Percentiles rank a stretch among this genome's conserved stretches.
Conservation (phyloP, 2,113 vertebrate genomes). For the Taxidea taxus region DNA sequence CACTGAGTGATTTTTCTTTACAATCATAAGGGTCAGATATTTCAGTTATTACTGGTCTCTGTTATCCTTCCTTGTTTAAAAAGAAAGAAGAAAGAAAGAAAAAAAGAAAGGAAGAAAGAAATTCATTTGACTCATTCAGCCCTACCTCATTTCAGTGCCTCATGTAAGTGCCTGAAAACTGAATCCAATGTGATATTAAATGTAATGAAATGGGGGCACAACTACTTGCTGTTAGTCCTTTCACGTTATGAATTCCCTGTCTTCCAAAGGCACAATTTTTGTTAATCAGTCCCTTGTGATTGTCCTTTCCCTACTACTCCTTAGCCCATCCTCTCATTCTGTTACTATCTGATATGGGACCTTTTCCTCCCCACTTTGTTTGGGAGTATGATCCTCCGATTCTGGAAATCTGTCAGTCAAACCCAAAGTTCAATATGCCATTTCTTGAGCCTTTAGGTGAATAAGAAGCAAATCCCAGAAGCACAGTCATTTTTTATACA, state of each 20-base stretch:
- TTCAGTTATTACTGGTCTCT: not conserved
- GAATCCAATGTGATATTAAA: not conserved
- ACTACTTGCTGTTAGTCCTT: not conserved
- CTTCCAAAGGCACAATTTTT: not conserved
- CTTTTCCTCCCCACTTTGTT: not conserved
- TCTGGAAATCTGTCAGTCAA: not conserved
- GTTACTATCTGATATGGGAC: not conserved
- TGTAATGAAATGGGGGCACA: not conserved
- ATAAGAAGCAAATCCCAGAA: not conserved
- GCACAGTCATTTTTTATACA: not conserved
- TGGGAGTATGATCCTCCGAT: not conserved
- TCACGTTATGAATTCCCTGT: not conserved
- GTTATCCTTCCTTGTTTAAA: not conserved
- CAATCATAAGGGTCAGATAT: not conserved
- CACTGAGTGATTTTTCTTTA: not conserved
- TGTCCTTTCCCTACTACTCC: not conserved
- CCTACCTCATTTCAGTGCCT: not conserved
- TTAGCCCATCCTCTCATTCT: not conserved
- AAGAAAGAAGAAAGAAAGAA: not conserved
- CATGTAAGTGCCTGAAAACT: not conserved
- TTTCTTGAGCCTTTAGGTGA: not conserved
- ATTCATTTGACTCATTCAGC: not conserved
- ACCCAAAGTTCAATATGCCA: not conserved
- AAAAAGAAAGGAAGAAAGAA: not conserved
- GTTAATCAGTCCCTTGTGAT: not conserved